Evolutionary conservation across 2,113 vertebrate species (phyloP).

Genomic region (Channa argus): DNA sequence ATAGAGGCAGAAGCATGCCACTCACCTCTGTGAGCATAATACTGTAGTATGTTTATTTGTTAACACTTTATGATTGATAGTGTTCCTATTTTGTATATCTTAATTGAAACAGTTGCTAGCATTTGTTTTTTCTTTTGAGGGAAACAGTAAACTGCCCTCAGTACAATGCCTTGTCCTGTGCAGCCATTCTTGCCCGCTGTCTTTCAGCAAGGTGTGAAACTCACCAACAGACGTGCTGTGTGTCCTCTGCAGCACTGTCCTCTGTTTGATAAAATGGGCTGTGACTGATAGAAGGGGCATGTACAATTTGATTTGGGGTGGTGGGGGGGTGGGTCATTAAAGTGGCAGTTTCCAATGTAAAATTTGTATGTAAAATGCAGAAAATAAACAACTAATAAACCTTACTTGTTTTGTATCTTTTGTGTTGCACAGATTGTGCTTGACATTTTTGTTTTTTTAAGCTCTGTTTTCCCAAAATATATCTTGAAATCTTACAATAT

Average conservation of each 20-base stretch:
- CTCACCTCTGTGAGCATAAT: slow-evolving; percentile 53
- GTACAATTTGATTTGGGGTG: slow-evolving; percentile 56
- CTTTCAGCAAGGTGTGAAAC: slow-evolving; percentile 34
- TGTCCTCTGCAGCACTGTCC: slow-evolving; percentile 35
- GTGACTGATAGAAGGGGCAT: slow-evolving; percentile 60
- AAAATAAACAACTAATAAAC: slow-evolving; percentile 80
- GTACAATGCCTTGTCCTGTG: slow-evolving; percentile 17
- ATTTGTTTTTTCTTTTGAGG: slow-evolving; percentile 22
- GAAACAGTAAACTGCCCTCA: slow-evolving; percentile 7
- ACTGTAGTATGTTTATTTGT: slow-evolving; percentile 57
- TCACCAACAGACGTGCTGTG: slow-evolving; percentile 5
- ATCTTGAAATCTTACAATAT: too few relatives aligned
- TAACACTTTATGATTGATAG: slow-evolving; percentile 46
- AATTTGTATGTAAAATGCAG: slow-evolving; percentile 81
- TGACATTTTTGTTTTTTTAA: background rate
- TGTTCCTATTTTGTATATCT: slow-evolving; percentile 68
- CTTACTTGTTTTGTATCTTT: slow-evolving; percentile 20
- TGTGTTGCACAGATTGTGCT: background rate
- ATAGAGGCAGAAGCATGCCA: slow-evolving; percentile 67
- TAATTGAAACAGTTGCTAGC: slow-evolving; percentile 23
- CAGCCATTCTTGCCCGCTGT: slow-evolving; percentile 18
- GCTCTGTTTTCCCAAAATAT: background rate
- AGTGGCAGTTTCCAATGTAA: slow-evolving; percentile 77
- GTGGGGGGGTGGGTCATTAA: slow-evolving; percentile 41
- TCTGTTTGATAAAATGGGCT: slow-evolving; percentile 43